Percentiles rank a stretch among this genome's conserved stretches.
Conservation (phyloP, 2,113 vertebrate species). For the Opisthocomus hoazin region DNA sequence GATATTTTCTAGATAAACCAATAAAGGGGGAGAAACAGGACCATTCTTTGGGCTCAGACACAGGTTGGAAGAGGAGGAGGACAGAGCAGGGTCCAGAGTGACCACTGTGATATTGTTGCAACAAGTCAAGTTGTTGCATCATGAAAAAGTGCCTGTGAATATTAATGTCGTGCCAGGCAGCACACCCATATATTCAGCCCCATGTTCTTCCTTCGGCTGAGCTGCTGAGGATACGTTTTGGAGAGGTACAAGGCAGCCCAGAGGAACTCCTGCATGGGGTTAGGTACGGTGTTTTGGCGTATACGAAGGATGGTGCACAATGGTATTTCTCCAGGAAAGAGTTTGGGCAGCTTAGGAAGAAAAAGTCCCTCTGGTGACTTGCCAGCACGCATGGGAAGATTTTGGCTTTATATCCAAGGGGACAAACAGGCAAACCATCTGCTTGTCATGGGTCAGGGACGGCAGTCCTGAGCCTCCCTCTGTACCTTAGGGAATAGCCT, state of each 20-base stretch:
- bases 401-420: not conserved
- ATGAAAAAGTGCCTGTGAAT: not conserved
- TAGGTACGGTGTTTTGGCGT: not conserved
- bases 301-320: not conserved
- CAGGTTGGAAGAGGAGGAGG: not conserved
- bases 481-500: not conserved
- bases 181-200: not conserved
- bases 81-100: not conserved
- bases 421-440: not conserved
- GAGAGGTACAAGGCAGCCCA: not conserved
- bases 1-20: not conserved
- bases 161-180: not conserved
- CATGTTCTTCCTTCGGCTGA: not conserved
- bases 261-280: not conserved
- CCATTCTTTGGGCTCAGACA: not conserved
- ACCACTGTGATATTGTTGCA: not conserved
- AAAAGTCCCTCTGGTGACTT: not conserved
- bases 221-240: accelerated
- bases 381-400: not conserved
- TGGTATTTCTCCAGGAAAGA: not conserved
- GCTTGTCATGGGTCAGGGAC: not conserved
- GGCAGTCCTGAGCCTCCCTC: not conserved
- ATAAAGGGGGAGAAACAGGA: not conserved
- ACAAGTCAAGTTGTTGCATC: not conserved
- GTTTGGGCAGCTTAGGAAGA: not conserved